Evolutionary conservation across 2,113 vertebrate genomes (phyloP).

Genomic region (Globicephala melas): DNA sequence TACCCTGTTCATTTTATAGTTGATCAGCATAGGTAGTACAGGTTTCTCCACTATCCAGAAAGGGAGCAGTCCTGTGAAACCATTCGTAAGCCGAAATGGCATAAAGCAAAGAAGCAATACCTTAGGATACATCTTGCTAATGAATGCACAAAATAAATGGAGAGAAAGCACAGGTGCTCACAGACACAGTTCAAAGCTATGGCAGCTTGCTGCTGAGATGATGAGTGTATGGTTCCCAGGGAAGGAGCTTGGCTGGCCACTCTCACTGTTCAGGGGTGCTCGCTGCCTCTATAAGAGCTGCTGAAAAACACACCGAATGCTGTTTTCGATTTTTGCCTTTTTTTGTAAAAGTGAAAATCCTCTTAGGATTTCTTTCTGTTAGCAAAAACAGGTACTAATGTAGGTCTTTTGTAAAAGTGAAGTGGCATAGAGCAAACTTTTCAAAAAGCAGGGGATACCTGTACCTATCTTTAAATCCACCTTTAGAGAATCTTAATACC

Average conservation of each 20-base stretch:
- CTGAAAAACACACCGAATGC: not conserved
- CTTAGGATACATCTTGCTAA: not conserved
- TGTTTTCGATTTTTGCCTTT: not conserved
- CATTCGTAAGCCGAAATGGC: not conserved
- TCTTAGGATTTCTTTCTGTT: not conserved
- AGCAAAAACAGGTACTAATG: not conserved
- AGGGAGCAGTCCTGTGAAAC: not conserved
- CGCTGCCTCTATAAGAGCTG: not conserved
- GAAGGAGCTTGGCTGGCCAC: not conserved
- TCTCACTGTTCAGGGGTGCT: not conserved
- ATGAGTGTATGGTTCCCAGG: not conserved
- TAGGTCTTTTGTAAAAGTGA: not conserved
- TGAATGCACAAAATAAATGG: not conserved
- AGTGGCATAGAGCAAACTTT: not conserved
- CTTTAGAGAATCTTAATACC: not conserved
- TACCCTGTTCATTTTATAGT: not conserved
- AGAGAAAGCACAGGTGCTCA: not conserved
- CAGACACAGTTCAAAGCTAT: not conserved
- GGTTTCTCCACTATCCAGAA: not conserved
- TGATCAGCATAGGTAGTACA: not conserved
- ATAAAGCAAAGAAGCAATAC: not conserved
- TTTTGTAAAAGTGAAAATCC: not conserved
- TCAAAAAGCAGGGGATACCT: not conserved
- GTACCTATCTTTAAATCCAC: not conserved
- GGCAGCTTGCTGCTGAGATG: not conserved